Evolutionary conservation across 2,888 invertebrate genomes (phyloP), one percentile per base, ranked within the genome.

Genomic region (Clostera curtula): DNA sequence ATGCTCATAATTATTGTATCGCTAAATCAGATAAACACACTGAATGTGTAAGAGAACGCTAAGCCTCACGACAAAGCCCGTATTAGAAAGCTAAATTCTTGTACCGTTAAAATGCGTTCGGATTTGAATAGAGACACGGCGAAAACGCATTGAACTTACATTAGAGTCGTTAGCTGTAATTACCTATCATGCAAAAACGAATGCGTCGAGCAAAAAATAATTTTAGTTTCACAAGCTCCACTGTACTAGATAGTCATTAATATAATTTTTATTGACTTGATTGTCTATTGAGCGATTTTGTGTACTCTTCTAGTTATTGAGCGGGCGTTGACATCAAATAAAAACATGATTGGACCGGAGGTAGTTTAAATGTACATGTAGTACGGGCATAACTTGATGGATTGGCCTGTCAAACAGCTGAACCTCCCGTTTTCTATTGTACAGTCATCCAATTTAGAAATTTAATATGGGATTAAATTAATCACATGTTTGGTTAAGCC

Each of bases 31-130:
- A 68, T 68, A 62, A 59, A 59, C 50, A 55, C 49, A 61, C 57
- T 39, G 49, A 50, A 56, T 53, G 29, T 34, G 41, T 42, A 48
- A 37, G 35, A 43, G 35, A 44, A 44, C 43, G 42, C 36, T 35
- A 57, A 60, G 57, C 56, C 52, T 59, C 65, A 67, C 56, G 61
- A 64, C 64, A 63, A 69, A 66, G 55, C 52, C 56, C 44, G 56
- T 46, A 69, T 76, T 77, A 77, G 80, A 80, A 79, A 79, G 76
- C 66, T 56, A 38, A 57, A 61, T 43, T 65, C 56, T 56, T 53
- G 57, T 59, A 63, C 59, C 53, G 62, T 64, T 69, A 59, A 65
- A 63, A 67, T 54, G 56, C 56, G 62, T 60, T 47, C 51, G 37
- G 43, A 26, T 14, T 25, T 34, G 19, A 43, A 67, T 58, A 59